Evolutionary conservation across 2,888 invertebrate genomes (phyloP).

Genomic region (Eulithis prunata): DNA sequence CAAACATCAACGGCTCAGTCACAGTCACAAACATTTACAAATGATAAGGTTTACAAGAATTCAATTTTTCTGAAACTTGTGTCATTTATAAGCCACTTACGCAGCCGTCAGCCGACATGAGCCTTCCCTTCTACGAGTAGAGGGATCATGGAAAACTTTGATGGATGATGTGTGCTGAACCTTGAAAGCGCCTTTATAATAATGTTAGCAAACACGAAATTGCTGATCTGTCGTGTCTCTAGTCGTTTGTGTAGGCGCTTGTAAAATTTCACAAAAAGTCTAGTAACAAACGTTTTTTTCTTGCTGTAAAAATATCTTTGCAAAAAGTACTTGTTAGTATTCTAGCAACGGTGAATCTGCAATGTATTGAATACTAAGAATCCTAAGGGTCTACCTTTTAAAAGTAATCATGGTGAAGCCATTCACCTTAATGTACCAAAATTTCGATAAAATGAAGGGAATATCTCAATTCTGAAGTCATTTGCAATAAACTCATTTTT

Average conservation of each 20-base stretch:
- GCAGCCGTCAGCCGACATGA: conserved; percentile 48
- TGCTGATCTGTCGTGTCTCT: conserved; percentile 7
- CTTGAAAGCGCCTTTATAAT: conserved; percentile 20
- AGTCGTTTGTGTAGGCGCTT: background rate
- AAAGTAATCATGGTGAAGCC: background rate
- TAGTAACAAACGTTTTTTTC: no score
- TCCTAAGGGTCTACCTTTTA: background rate
- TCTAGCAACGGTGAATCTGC: no score
- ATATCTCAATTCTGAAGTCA: conserved; percentile 38
- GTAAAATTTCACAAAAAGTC: background rate
- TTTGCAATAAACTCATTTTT: conserved; percentile 50
- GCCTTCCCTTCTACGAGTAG: conserved; percentile 33
- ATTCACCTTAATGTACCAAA: conserved; percentile 20
- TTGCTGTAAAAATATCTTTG: no score
- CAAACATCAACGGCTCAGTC: no score
- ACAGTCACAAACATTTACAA: no score
- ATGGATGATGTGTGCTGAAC: conserved; percentile 26
- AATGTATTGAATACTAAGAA: no score
- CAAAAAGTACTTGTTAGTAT: no score
- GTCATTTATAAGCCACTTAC: conserved; percentile 53
- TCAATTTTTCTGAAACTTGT: conserved; percentile 15
- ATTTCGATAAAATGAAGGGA: conserved; percentile 31
- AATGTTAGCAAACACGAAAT: conserved; percentile 27
- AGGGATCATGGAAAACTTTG: conserved; percentile 37
- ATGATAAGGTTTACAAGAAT: background rate